Conservation (phyloP, 2,888 invertebrate genomes). For the Adela reaumurella region DNA sequence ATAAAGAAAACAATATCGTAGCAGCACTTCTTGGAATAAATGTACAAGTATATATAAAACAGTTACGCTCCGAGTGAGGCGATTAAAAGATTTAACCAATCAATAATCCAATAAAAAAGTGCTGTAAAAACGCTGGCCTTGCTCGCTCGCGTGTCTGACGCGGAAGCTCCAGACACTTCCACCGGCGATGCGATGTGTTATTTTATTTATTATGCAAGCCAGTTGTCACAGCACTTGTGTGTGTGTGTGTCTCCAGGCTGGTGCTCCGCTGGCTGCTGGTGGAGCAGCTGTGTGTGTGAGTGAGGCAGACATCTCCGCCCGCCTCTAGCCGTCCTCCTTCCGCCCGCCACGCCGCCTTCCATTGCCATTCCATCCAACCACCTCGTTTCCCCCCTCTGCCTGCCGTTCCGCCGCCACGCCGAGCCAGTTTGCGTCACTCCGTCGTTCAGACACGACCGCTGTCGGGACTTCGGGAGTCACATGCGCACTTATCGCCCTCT, state of each 20-base stretch:
- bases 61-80: no score
- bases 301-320: neutral
- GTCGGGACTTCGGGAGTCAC: conserved; percentile 5
- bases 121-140: neutral
- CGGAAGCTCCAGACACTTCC: conserved; percentile 25
- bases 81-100: no score
- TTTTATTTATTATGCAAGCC: neutral
- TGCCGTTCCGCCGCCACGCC: conserved; percentile 19
- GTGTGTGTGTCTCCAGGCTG: no score
- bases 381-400: conserved; percentile 14
- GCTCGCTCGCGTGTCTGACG: neutral
- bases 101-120: neutral
- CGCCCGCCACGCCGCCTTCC: no score
- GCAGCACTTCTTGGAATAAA: no score
- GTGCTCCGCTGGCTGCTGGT: no score
- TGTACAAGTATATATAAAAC: no score
- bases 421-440: conserved; percentile 49
- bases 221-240: no score
- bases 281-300: neutral
- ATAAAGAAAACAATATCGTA: no score
- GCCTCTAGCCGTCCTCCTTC: neutral
- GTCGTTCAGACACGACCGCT: conserved; percentile 39
- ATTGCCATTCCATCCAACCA: no score
- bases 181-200: conserved; percentile 19
- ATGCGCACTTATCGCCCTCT: neutral